phyloP scores from a whole-genome alignment of 2,888 invertebrate genomes.

The Eilema caniola region DNA sequence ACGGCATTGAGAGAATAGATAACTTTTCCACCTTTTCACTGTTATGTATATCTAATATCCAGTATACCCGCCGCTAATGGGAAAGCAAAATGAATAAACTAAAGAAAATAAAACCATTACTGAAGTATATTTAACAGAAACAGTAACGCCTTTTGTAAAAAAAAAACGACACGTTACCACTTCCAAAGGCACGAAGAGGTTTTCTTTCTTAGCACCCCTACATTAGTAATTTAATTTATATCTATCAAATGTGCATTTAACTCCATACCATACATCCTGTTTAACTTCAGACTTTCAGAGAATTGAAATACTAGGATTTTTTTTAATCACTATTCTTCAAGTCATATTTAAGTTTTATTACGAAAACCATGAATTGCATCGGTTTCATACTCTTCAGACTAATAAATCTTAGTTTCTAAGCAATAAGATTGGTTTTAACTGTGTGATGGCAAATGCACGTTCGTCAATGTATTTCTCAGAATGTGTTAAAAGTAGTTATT shows the following conservation, averaged over 20 bases:
- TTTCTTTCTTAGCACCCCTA: not conserved
- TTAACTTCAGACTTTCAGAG: slow-evolving; percentile 57
- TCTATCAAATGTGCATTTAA: slow-evolving; percentile 17
- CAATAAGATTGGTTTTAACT: slow-evolving; percentile 29
- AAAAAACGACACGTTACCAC: not conserved
- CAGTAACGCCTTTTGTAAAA: not conserved
- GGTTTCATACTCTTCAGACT: slow-evolving; percentile 29
- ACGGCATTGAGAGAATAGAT: too few species aligned
- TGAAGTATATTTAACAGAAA: too few species aligned
- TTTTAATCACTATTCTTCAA: slow-evolving; percentile 53
- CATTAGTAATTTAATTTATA: not conserved
- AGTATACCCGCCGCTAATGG: too few species aligned
- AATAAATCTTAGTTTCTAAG: slow-evolving; percentile 18
- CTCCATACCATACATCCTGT: slow-evolving; percentile 46
- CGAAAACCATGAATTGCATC: slow-evolving; percentile 52
- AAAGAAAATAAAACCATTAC: too few species aligned
- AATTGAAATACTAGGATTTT: slow-evolving; percentile 57
- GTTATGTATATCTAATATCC: too few species aligned
- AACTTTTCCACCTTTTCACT: too few species aligned
- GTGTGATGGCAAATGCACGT: slow-evolving; percentile 38
- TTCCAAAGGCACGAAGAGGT: not conserved
- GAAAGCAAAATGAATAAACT: too few species aligned
- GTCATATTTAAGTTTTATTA: slow-evolving; percentile 54
- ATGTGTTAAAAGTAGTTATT: slow-evolving; percentile 67
- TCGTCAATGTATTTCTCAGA: slow-evolving; percentile 62